Evolutionary conservation across 37 sponge, comb jelly and placozoan genomes (phyloP).

Genomic region (Aphrocallistes beatrix): DNA sequence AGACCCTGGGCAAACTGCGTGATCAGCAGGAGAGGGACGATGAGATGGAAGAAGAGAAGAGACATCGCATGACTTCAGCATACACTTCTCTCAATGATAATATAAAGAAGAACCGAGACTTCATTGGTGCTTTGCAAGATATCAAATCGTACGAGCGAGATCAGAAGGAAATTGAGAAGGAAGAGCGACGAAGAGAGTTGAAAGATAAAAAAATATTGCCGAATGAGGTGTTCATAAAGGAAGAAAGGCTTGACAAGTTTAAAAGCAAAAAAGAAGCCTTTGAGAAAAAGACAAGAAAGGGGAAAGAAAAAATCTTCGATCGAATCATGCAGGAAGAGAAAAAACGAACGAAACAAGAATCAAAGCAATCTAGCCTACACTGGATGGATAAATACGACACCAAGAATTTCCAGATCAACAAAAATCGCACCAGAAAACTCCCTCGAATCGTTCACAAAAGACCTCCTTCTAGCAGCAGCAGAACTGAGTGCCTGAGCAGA

Average conservation of each 20-base stretch:
- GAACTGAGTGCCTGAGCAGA: neutral
- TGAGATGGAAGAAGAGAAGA: neutral
- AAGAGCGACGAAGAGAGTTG: neutral
- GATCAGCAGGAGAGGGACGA: neutral
- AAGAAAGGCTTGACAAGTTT: constrained; percentile 2
- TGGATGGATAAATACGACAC: constrained; percentile 27
- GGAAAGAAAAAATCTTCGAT: constrained; percentile 30
- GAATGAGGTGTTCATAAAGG: neutral
- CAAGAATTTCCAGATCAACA: neutral
- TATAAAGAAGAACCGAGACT: neutral
- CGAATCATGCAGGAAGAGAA: constrained; percentile 42
- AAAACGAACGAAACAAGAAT: constrained; percentile 15
- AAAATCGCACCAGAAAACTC: neutral
- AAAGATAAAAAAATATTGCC: neutral
- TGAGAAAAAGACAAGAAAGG: neutral
- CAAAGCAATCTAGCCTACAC: constrained; percentile 20
- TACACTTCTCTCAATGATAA: neutral
- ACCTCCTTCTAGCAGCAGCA: neutral
- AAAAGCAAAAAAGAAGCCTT: neutral
- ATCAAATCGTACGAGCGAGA: neutral
- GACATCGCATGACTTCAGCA: neutral
- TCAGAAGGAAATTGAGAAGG: neutral
- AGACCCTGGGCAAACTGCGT: neutral
- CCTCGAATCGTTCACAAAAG: neutral
- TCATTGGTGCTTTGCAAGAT: neutral